These are phyloP conservation scores for Rhinophrynus dorsalis DNA, from an alignment of 2,797 vertebrate species.

Conservation along the genomic window DNA sequence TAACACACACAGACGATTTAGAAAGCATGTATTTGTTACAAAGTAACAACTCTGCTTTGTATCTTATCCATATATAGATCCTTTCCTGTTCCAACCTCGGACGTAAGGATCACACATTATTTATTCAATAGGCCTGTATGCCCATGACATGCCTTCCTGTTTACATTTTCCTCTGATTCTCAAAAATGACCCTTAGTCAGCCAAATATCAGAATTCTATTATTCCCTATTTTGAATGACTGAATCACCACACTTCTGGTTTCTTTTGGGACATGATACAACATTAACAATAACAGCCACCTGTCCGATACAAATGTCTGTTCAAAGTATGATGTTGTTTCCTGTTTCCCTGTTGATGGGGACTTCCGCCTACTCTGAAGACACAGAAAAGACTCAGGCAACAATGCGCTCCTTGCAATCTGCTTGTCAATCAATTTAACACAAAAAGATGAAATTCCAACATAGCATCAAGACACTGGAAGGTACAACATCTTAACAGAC, in stretches of 20 bases:
- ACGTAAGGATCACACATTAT: background rate
- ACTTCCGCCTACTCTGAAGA: slow-evolving; percentile 17
- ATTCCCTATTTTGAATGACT: slow-evolving; percentile 8
- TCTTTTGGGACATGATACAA: slow-evolving; percentile 9
- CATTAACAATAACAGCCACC: slow-evolving; percentile 4
- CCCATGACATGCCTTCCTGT: slow-evolving; percentile 26
- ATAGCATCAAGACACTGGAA: too few relatives aligned
- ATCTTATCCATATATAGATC: slow-evolving; percentile 4
- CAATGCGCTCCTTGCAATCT: background rate
- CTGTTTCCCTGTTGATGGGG: background rate
- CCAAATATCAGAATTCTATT: background rate
- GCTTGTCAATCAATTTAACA: background rate
- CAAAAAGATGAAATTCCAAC: too few relatives aligned
- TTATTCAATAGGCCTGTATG: slow-evolving; percentile 8
- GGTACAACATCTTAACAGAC: too few relatives aligned
- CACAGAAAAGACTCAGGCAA: background rate
- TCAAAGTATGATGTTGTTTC: slow-evolving; percentile 11
- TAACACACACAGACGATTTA: too few relatives aligned
- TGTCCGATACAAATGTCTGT: slow-evolving; percentile 1
- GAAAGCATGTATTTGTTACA: too few relatives aligned
- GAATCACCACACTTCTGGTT: slow-evolving; percentile 20
- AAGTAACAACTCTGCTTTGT: too few relatives aligned
- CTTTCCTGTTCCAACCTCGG: slow-evolving; percentile 1
- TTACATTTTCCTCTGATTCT: slow-evolving; percentile 13
- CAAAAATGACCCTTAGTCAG: slow-evolving; percentile 3